Base-by-base conservation (phyloP, 1,140 invertebrate genomes). In the Lethocerus indicus region DNA sequence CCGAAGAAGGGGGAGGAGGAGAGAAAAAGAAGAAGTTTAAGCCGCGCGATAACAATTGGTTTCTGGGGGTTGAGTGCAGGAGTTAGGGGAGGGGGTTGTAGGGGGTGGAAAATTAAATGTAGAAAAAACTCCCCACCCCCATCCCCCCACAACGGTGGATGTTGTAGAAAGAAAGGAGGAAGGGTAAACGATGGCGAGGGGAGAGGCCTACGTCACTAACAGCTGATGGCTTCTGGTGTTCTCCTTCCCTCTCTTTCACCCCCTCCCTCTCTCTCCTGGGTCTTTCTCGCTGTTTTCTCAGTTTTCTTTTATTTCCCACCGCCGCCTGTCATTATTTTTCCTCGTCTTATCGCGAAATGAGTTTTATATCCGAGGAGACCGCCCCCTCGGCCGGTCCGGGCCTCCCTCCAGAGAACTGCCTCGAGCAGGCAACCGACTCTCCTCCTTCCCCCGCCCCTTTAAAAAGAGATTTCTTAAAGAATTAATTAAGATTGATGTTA, bases 401-500 rank as follows among this genome's bases (percentile, higher is more conserved):
- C 36, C 26, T 24, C 40, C 35, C 47, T 39, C 36, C 36, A 28
- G 23, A 5, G 23, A 44, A 28, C 42, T 44, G 42, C 42, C 42
- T 27, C 25, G 2, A 28, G 24, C 42, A 44, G 42, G 42, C 42
- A 28, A 6, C 42, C 42, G 25, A 24, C 41, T 16, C 24, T 24
- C 41, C 18, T 43, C 23, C 41, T n/a, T 20, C 41, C 20, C 43
- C 27, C 25, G 14, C 25, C 23, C 18, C 28, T 48, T 48, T 48
- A 48, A 44, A 44, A 44, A 44, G 42, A 48, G 47, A 48, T 48
- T 48, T 48, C 47, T 48, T 48, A 48, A 48, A 48, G 47, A 48
- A 48, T 48, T 48, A 48, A 48, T 48, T 48, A 48, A 48, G 47
- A 48, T 48, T 48, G 47, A 48, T 48, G 47, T 48, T 48, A 48